Conservation (phyloP, 2,797 vertebrate genomes). For the Stomatorhinus walkeri region DNA sequence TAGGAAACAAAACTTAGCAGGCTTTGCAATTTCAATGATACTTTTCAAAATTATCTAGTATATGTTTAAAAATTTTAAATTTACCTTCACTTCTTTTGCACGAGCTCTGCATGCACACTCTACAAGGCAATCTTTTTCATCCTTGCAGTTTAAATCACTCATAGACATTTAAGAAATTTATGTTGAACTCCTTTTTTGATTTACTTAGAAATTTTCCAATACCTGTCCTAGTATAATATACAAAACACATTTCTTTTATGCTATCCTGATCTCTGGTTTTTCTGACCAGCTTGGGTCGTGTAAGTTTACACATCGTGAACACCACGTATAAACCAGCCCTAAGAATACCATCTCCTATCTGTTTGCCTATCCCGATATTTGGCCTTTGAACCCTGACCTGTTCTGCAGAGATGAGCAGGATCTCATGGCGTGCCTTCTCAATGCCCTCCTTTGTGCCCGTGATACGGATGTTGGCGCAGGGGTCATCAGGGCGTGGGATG, state of each 20-base stretch:
- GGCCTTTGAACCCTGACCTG: conserved; percentile 37
- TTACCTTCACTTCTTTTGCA: background rate
- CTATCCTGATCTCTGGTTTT: background rate
- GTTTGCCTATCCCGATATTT: background rate
- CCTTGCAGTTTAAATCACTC: background rate
- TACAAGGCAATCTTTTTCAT: background rate
- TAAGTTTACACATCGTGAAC: background rate
- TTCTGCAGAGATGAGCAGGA: conserved; percentile 67
- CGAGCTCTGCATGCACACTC: background rate
- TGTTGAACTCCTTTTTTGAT: background rate
- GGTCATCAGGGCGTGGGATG: conserved; percentile 64
- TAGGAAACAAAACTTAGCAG: background rate
- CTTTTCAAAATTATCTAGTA: background rate
- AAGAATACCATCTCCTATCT: background rate
- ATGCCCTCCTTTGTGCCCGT: conserved; percentile 69
- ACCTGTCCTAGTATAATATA: background rate
- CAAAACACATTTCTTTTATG: background rate
- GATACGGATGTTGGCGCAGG: conserved; percentile 63
- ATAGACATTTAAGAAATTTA: background rate
- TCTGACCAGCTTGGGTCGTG: background rate
- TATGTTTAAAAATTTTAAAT: background rate
- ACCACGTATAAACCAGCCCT: background rate
- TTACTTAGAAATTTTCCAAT: background rate
- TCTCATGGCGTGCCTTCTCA: conserved; percentile 67
- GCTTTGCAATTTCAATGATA: background rate